phyloP scores from a whole-genome alignment of 2,113 vertebrate species.

The Sterna hirundo region DNA sequence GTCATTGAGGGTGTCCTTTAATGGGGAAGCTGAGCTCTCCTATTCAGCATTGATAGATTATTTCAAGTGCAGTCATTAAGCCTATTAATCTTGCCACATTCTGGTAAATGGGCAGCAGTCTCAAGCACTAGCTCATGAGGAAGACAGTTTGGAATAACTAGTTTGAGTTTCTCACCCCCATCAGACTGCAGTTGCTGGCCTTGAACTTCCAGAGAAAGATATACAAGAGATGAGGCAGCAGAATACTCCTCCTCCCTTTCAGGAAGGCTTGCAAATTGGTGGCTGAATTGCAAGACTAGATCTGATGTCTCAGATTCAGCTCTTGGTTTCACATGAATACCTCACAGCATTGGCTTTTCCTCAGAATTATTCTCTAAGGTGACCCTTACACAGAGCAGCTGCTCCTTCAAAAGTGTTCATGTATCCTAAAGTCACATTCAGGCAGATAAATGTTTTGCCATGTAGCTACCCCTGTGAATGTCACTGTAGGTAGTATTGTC shows the following conservation, averaged over 20 bases:
- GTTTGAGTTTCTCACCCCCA: neutral
- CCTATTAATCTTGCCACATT: neutral
- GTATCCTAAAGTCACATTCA: neutral
- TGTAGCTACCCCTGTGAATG: neutral
- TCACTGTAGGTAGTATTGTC: neutral
- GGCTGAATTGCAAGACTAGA: neutral
- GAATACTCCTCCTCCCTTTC: neutral
- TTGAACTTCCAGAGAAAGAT: neutral
- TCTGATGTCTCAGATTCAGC: neutral
- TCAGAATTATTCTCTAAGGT: neutral
- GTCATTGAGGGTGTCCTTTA: neutral
- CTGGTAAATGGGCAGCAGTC: neutral
- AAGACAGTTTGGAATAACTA: neutral
- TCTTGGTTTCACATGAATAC: neutral
- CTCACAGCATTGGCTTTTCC: neutral
- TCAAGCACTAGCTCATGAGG: neutral
- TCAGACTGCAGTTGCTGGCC: neutral
- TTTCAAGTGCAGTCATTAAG: neutral
- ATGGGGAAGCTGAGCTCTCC: neutral
- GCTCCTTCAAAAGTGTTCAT: neutral
- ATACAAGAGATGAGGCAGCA: neutral
- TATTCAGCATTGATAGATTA: neutral
- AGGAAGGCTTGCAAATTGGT: neutral
- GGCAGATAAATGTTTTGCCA: neutral
- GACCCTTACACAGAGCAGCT: neutral